phyloP scores from a whole-genome alignment of 2,797 vertebrate genomes.

The Chaetodon trifasciatus region DNA sequence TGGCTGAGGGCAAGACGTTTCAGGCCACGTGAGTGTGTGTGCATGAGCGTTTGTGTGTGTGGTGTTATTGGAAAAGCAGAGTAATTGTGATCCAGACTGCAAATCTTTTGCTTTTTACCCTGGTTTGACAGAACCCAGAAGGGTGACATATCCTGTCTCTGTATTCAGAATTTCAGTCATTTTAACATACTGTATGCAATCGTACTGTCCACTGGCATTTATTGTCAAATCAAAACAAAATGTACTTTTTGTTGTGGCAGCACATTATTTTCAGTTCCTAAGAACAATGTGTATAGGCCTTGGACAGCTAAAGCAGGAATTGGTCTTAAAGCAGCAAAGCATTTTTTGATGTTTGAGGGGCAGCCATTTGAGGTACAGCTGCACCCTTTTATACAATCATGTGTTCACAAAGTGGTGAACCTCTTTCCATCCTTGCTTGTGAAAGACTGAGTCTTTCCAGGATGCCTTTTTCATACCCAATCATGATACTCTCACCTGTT shows the following conservation, averaged over 20 bases:
- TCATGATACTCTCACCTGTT: too few species aligned
- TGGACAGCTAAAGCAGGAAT: background rate
- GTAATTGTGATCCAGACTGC: slow-evolving; percentile 48
- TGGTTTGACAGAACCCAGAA: slow-evolving; percentile 46
- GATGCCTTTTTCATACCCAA: too few species aligned
- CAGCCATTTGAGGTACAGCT: background rate
- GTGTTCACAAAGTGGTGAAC: too few species aligned
- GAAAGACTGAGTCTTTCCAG: too few species aligned
- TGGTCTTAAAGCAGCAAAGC: background rate
- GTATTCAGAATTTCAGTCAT: slow-evolving; percentile 36
- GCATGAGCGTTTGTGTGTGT: slow-evolving; percentile 5
- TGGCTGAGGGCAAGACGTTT: slow-evolving; percentile 70
- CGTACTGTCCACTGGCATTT: slow-evolving; percentile 16
- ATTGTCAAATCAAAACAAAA: slow-evolving; percentile 34
- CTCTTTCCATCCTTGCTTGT: too few species aligned
- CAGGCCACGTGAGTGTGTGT: slow-evolving; percentile 50
- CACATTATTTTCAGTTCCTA: slow-evolving; percentile 7
- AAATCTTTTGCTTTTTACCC: slow-evolving; percentile 24
- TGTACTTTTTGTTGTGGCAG: slow-evolving; percentile 20
- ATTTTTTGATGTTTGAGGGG: background rate
- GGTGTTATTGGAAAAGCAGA: slow-evolving; percentile 34
- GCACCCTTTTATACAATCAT: too few species aligned
- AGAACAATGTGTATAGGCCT: background rate
- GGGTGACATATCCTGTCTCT: slow-evolving; percentile 49
- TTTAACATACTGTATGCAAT: slow-evolving; percentile 27